Evolutionary conservation across 92 coral and sea anemone genomes (phyloP).

Genomic region (Muricea muricata): DNA sequence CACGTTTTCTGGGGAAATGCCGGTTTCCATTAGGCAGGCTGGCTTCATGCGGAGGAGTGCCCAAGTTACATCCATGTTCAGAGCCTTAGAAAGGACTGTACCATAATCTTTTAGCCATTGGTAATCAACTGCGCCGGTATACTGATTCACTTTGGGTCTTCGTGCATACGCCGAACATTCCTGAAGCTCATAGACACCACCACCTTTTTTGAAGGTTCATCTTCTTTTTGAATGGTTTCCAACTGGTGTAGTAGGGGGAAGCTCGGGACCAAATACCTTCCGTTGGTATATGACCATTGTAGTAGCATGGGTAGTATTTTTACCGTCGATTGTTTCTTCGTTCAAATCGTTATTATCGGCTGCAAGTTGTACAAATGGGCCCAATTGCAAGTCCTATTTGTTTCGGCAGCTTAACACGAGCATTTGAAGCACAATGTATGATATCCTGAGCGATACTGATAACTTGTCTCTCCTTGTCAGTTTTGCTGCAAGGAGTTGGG

Average conservation of each 20-base stretch:
- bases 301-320: no score
- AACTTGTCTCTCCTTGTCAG: slow-evolving; percentile 48
- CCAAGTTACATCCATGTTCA: slow-evolving; percentile 45
- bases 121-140: slow-evolving; percentile 13
- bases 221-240: no score
- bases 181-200: no score
- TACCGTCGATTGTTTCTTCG: no score
- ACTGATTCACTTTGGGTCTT: background rate
- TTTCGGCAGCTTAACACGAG: background rate
- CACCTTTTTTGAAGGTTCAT: no score
- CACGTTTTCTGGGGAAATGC: background rate
- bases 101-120: slow-evolving; percentile 49
- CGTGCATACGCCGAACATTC: background rate
- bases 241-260: no score
- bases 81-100: slow-evolving; percentile 20
- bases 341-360: no score
- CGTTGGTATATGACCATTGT: no score
- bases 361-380: no score
- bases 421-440: slow-evolving; percentile 36
- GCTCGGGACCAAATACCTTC: no score
- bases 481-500: slow-evolving; percentile 16
- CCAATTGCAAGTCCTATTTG: background rate
- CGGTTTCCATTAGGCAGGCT: slow-evolving; percentile 31
- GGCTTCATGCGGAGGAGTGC: slow-evolving; percentile 53
- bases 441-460: slow-evolving; percentile 54